Base-by-base conservation (phyloP, 2,888 invertebrate species). In the Cancer borealis region DNA sequence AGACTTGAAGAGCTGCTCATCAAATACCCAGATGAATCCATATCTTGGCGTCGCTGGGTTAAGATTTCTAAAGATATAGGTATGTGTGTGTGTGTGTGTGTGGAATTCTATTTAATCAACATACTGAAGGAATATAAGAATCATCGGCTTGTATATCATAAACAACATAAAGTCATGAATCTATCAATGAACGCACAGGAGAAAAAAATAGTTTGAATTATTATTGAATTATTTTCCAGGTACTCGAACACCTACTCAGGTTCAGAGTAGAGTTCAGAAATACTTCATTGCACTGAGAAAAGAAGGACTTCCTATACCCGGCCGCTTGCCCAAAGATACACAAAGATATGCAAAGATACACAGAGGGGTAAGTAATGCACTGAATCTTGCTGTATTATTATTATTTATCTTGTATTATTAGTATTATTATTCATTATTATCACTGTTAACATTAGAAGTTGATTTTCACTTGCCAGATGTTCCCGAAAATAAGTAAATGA, bases 211-310 rank as follows among this genome's bases (percentile, higher is more conserved):
- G n/a, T n/a, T n/a, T n/a, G n/a, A n/a, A n/a, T n/a, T n/a, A n/a
- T n/a, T n/a, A n/a, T n/a, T n/a, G n/a, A n/a, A 54, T 54, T 14
- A 10, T 94, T 45, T 8, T 2, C 8, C 92, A 95, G 95, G 98
- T 6, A 99, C 98, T 96, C 97, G 99, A 95, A 99, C 98, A 0
- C 97, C 98, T 0, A 97, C 98, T 96, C 99, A 99, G 97, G 99
- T 99, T 0, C 97, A 98, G 1, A 98, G 99, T 96, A 97, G 99
- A 96, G 97, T 99, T 39, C 99, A 99, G 96, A 99, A 99, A 96
- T 99, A 98, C 96, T 99, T 99, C 96, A 97, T 98, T 79, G 99
- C 99, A 96, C 97, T 99, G 73, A 97, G 98, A 54, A 98, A 98
- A 96, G 98, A 98, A 66, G 99, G 99, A 0, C 96, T 99, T 96